Base-by-base conservation (phyloP, 1,140 invertebrate species). In the Galleria mellonella region DNA sequence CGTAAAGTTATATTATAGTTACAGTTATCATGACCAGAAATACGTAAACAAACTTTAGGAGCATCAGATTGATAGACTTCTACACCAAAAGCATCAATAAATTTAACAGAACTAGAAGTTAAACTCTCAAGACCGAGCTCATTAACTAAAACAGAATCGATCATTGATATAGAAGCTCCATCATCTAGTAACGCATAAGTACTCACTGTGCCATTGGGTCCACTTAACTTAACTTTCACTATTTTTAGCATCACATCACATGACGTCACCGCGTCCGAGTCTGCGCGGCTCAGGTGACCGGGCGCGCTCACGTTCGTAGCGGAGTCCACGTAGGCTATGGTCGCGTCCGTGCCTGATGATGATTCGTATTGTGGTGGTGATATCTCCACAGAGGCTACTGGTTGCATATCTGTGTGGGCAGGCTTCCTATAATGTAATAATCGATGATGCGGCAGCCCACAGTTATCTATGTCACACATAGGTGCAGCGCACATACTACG, bases 61-160 rank as follows among this genome's bases (percentile, higher is more conserved):
- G 37, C 47, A 9, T 49, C 47, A 2, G 38, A 45, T 13, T 55
- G 52, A 43, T 28, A 47, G 14, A 55, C 33, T 40, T 55, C 47
- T 0, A 55, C 12, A 32, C 47, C 43, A 23, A 55, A 55, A 6
- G 46, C 46, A 30, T 54, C n/a, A n/a, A n/a, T n/a, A n/a, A n/a
- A n/a, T n/a, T n/a, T n/a, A n/a, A n/a, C n/a, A n/a, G n/a, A n/a
- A 32, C 4, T 43, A 12, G 11, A 47, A 47, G 10, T 47, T 47
- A 30, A 28, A 29, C 38, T 29, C 17, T 40, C 3, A 32, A 29
- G 28, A 4, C 7, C 27, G 9, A 30, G 28, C 9, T 2, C 32
- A 9, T 10, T 12, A 9, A 14, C 35, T 17, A 47, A 27, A 8
- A 40, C 36, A 6, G 9, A n/a, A 29, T 33, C 30, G 0, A 47